Base-by-base conservation (phyloP, 2,113 vertebrate species). In the Ammospiza caudacuta region DNA sequence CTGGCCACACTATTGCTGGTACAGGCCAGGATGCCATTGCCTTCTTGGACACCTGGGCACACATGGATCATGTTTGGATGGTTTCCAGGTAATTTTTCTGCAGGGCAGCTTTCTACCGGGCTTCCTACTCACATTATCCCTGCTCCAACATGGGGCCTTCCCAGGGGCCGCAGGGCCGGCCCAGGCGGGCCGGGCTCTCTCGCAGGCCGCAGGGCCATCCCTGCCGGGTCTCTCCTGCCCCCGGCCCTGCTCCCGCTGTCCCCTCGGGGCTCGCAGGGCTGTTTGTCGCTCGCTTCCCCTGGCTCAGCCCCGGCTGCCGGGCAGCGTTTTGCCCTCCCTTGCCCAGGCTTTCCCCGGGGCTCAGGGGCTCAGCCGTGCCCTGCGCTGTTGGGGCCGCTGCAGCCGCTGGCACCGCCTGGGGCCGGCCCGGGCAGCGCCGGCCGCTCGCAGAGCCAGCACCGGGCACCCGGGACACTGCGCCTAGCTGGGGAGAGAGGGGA, bases 131-230 rank as follows among this genome's bases (percentile, higher is more conserved):
- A 15, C 16, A 2, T 44, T 47, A 21, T 12, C 16, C 13, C 28
- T 25, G 16, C 7, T n/a, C 13, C 24, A 54, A 0, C 1, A 0
- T 10, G 28, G 11, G 9, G 1, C 23, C 10, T 3, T 66, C 6
- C 52, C 27, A 6, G 1, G 0, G 1, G 0, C 51, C 4, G 4
- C 57, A 29, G 49, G 20, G 8, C 6, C 12, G 9, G 2, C 8
- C 2, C 11, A 17, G 47, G 8, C 84, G 24, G 2, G 39, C 39
- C 39, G 12, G 39, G 39, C 39, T 41, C 39, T 41, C 39, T 13
- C 39, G 39, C 39, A 41, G 16, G 0, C 58, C 3, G 4, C 23
- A 24, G 57, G 16, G 11, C 85, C 66, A 15, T 55, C 29, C 18
- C 10, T n/a, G 74, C 74, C 15, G 16, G 24, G 6, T 22, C 27